Evolutionary conservation across 2,888 invertebrate genomes (phyloP).

Genomic region (Drosophila cracens): DNA sequence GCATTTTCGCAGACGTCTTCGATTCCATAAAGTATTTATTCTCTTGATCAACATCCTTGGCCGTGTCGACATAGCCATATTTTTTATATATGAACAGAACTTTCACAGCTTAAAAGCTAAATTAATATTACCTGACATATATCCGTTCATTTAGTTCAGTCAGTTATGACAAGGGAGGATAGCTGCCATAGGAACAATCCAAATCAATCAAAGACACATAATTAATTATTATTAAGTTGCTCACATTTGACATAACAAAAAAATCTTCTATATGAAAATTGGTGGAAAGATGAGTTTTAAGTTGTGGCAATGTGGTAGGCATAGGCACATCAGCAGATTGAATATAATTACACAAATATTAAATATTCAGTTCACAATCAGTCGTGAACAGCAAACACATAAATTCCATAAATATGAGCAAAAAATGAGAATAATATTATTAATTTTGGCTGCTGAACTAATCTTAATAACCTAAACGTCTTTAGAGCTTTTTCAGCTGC

Average conservation of each 20-base stretch:
- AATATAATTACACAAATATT: not conserved
- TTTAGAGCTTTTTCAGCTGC: constrained; percentile 8
- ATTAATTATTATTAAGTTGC: too few species aligned
- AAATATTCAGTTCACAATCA: not conserved
- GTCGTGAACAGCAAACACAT: not conserved
- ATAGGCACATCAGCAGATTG: not conserved
- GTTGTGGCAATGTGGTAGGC: not conserved
- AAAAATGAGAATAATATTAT: not conserved
- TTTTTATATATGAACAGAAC: not conserved
- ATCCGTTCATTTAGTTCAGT: not conserved
- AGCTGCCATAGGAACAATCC: not conserved
- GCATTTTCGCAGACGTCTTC: not conserved
- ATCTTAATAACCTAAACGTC: not conserved
- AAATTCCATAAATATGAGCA: not conserved
- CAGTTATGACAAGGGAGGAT: not conserved
- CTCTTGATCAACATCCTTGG: not conserved
- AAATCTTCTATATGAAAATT: not conserved
- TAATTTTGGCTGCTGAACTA: not conserved
- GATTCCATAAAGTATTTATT: not conserved
- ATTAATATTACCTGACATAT: not conserved
- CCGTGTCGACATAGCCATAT: not conserved
- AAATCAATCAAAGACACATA: not conserved
- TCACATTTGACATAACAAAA: too few species aligned
- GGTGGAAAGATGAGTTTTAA: not conserved
- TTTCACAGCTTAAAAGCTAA: not conserved